Evolutionary conservation across 2,797 vertebrate species (phyloP).

Genomic region (Sebastes oblongus): DNA sequence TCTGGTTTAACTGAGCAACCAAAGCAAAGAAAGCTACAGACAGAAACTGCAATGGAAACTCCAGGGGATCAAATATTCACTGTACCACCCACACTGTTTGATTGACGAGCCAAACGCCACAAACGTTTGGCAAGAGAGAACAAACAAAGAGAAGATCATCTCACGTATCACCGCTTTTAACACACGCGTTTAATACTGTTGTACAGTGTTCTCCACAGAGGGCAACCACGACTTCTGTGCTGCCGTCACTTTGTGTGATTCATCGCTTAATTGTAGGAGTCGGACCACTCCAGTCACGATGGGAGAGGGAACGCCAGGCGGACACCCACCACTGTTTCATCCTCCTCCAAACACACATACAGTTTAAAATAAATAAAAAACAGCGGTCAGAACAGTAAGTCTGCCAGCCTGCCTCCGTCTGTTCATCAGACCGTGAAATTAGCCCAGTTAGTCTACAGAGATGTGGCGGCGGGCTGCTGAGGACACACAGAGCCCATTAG

Average conservation of each 20-base stretch:
- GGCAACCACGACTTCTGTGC: background rate
- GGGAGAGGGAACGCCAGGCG: constrained; percentile 1
- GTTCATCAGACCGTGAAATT: constrained; percentile 72
- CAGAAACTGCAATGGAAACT: background rate
- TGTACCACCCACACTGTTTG: constrained; percentile 1
- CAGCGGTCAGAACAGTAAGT: background rate
- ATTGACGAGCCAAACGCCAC: constrained; percentile 1
- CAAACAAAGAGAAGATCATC: background rate
- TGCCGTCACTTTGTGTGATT: constrained; percentile 28
- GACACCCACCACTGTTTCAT: constrained; percentile 19
- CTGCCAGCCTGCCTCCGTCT: constrained; percentile 55
- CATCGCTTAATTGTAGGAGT: constrained; percentile 39
- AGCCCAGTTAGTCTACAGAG: constrained; percentile 62
- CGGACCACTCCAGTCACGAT: constrained; percentile 32
- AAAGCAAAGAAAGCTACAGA: background rate
- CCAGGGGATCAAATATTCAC: background rate
- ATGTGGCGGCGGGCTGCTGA: constrained; percentile 26
- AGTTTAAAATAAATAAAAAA: background rate
- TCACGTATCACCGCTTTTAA: background rate
- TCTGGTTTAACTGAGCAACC: background rate
- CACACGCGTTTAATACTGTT: background rate
- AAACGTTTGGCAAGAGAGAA: background rate
- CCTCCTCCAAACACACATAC: constrained; percentile 15
- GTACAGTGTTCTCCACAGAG: constrained; percentile 2
- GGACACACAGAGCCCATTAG: constrained; percentile 15